phyloP scores from a whole-genome alignment of 2,797 vertebrate species.

The Microctenopoma steveboyesi region DNA sequence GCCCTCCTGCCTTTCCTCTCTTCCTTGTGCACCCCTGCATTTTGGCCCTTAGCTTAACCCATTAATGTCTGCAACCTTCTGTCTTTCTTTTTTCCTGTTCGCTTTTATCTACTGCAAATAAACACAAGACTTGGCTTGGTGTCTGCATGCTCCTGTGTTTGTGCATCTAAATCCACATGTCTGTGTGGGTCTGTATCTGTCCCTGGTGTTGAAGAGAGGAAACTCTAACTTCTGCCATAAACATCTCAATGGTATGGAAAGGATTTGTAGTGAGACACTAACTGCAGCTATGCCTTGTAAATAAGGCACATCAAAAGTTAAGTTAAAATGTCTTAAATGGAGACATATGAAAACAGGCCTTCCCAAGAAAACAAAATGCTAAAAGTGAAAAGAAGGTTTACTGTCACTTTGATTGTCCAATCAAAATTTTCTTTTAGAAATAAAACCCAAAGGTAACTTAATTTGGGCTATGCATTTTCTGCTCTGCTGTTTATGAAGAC shows the following conservation, averaged over 20 bases:
- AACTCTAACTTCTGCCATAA: conserved; percentile 61
- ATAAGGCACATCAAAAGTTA: conserved; percentile 23
- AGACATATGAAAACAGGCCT: background rate
- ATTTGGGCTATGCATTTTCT: background rate
- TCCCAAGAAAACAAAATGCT: no score
- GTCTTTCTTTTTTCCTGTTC: conserved; percentile 39
- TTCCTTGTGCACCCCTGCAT: background rate
- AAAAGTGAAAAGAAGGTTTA: background rate
- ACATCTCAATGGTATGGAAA: conserved; percentile 61
- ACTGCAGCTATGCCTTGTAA: conserved; percentile 29
- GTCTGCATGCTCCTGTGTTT: conserved; percentile 23
- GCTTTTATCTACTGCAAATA: conserved; percentile 30
- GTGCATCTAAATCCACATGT: conserved; percentile 36
- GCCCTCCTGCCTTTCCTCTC: conserved; percentile 4
- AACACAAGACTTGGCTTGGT: conserved; percentile 13
- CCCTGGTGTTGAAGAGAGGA: conserved; percentile 53
- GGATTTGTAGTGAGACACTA: conserved; percentile 18
- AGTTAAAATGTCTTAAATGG: conserved; percentile 1
- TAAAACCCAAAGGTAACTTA: background rate
- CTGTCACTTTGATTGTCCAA: no score
- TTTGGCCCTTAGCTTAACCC: conserved; percentile 30
- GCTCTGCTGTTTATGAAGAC: background rate
- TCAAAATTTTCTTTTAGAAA: no score
- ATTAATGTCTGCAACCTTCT: conserved; percentile 19
- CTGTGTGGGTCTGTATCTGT: conserved; percentile 18